Evolutionary conservation across 2,797 vertebrate genomes (phyloP), one percentile per base, ranked within the genome.

Genomic region (Ataeniobius toweri): DNA sequence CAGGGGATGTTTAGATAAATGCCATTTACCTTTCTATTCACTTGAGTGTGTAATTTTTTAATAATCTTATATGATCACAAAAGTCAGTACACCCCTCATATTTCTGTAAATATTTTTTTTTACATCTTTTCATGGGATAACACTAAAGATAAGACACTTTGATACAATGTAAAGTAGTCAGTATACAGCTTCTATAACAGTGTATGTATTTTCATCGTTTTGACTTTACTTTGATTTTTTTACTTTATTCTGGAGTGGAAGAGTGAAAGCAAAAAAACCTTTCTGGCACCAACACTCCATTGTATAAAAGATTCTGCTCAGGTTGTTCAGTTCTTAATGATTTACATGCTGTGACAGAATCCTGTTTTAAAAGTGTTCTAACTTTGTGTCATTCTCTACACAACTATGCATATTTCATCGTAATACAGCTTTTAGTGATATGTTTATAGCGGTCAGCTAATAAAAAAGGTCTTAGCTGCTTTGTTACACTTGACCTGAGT

Each of bases 401-500:
- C 28, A 8, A 65, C 7, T 8, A 39, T 65, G 63, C 31, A 22
- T 9, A 2, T 39, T 44, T 44, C 9, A 44, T 44, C 44, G 9
- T 44, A 44, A 44, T 44, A 6, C 44, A 44, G 9, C 5, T 44
- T 44, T 44, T 44, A 44, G 44, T 44, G 44, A 44, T 44, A 8
- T 44, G 6, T 44, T 44, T 44, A 44, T 44, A 44, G 9, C 9
- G 44, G 9, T 44, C 44, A 9, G 44, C 44, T 44, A 44, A 6
- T 44, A 31, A 39, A 22, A 24, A 36, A 65, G 10, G 8, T 9
- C 18, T 65, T 22, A 22, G 36, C 36, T 20, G 36, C 39, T 68
- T 46, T n/a, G 65, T 68, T 44, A 53, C 28, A 14, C 44, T 14
- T 79, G 65, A 81, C 24, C 80, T 44, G 6, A 48, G 39, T 46